phyloP scores from a whole-genome alignment of 2,113 vertebrate genomes.

The Hippolais icterina region DNA sequence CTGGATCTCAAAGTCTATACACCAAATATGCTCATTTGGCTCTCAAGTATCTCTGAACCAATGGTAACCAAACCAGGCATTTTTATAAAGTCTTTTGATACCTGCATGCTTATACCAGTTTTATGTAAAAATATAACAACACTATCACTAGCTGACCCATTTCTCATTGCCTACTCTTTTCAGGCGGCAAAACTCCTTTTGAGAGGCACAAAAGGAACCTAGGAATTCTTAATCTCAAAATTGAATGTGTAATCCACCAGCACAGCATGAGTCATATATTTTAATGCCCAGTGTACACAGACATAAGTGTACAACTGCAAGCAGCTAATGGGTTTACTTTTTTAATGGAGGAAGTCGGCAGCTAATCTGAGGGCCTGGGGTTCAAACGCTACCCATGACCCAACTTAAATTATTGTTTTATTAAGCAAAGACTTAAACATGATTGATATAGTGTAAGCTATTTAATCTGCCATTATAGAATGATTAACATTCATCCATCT shows the following conservation, averaged over 20 bases:
- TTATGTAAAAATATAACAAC: neutral
- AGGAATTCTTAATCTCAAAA: slow-evolving; percentile 58
- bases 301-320: slow-evolving; percentile 17
- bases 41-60: neutral
- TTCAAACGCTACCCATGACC: slow-evolving; percentile 63
- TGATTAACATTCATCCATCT: slow-evolving; percentile 81
- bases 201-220: slow-evolving; percentile 33
- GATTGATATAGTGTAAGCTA: slow-evolving; percentile 80
- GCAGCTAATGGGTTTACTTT: slow-evolving; percentile 53
- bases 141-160: slow-evolving; percentile 28
- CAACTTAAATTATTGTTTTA: slow-evolving; percentile 73
- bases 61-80: neutral
- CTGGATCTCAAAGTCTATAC: neutral
- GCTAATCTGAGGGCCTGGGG: slow-evolving; percentile 45
- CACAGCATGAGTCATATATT: slow-evolving; percentile 32
- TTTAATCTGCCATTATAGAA: slow-evolving; percentile 80
- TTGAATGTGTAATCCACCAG: slow-evolving; percentile 45
- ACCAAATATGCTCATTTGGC: neutral
- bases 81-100: neutral
- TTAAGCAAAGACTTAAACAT: slow-evolving; percentile 75
- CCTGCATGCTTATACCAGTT: neutral
- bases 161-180: neutral
- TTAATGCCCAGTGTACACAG: slow-evolving; percentile 11
- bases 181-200: slow-evolving; percentile 30
- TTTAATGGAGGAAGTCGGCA: slow-evolving; percentile 46